Evolutionary conservation across 1,140 invertebrate species (phyloP).

Genomic region (Bathynomus jamesi): DNA sequence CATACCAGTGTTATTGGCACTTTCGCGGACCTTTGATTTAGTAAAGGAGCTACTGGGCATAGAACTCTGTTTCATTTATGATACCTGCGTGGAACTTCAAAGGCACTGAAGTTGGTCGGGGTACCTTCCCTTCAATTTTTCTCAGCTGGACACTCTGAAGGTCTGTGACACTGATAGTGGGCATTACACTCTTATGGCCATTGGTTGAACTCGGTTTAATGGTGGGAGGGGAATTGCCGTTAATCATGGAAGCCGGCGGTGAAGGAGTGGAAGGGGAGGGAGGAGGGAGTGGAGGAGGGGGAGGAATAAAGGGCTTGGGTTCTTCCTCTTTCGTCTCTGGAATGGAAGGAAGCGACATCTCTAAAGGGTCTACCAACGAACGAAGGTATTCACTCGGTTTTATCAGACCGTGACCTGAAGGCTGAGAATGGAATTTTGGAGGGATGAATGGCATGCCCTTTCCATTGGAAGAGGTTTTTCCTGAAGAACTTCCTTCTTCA

Average conservation of each 20-base stretch:
- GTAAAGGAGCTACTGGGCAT: no score
- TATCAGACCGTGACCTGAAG: conserved; percentile 64
- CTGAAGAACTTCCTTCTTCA: conserved; percentile 9
- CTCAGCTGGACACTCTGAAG: conserved; percentile 70
- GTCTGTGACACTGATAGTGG: conserved; percentile 75
- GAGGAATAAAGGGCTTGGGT: conserved; percentile 18
- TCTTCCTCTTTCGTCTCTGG: conserved; percentile 32
- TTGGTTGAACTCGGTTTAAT: background rate
- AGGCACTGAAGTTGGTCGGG: conserved; percentile 61
- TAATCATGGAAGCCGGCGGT: background rate
- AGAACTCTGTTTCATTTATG: no score
- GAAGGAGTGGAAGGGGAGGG: conserved; percentile 42
- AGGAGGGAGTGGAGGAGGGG: conserved; percentile 53
- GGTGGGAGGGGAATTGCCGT: background rate
- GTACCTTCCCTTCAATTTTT: conserved; percentile 57
- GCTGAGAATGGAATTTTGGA: conserved; percentile 65
- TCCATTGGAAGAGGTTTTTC: conserved; percentile 3
- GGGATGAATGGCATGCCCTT: conserved; percentile 58
- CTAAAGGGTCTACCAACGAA: conserved; percentile 55
- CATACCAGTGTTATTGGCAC: no score
- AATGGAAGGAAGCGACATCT: conserved; percentile 30
- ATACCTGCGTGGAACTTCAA: conserved; percentile 21
- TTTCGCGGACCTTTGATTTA: no score
- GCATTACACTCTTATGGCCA: conserved; percentile 43
- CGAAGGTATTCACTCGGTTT: conserved; percentile 85